Conservation (phyloP, 2,797 vertebrate genomes). For the Sebastes baramenuke region DNA sequence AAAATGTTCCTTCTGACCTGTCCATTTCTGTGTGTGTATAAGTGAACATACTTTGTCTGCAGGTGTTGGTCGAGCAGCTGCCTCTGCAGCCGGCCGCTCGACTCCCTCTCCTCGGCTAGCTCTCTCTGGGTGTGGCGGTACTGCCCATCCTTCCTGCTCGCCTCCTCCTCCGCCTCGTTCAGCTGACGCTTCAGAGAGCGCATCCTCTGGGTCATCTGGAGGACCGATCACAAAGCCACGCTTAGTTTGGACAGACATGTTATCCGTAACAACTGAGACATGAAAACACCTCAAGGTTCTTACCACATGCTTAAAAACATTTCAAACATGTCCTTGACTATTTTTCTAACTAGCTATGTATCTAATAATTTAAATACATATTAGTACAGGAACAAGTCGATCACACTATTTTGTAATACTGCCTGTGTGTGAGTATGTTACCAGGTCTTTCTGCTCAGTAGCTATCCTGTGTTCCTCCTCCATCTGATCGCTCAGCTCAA, state of each 20-base stretch:
- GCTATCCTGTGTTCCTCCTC: constrained; percentile 81
- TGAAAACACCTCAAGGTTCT: not conserved
- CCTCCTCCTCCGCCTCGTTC: constrained; percentile 82
- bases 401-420: not conserved
- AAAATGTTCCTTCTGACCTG: not conserved
- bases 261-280: not conserved
- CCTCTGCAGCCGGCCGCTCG: constrained; percentile 73
- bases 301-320: not conserved
- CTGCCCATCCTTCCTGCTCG: constrained; percentile 78
- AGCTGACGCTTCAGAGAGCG: constrained; percentile 85
- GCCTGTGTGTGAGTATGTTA: constrained; percentile 48
- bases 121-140: constrained; percentile 80
- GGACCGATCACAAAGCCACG: not conserved
- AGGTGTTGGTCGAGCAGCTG: constrained; percentile 81
- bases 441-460: constrained; percentile 84
- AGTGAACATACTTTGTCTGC: constrained; percentile 71
- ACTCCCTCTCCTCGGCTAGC: constrained; percentile 82
- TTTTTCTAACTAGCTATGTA: too few relatives aligned
- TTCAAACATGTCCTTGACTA: too few relatives aligned
- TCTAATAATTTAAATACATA: not conserved
- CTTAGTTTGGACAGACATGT: not conserved
- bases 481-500: constrained; percentile 81
- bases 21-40: not conserved
- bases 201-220: constrained; percentile 83
- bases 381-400: not conserved